These are phyloP conservation scores for Amphipyra berbera DNA, from an alignment of 2,888 invertebrate genomes.

Conservation along the genomic window DNA sequence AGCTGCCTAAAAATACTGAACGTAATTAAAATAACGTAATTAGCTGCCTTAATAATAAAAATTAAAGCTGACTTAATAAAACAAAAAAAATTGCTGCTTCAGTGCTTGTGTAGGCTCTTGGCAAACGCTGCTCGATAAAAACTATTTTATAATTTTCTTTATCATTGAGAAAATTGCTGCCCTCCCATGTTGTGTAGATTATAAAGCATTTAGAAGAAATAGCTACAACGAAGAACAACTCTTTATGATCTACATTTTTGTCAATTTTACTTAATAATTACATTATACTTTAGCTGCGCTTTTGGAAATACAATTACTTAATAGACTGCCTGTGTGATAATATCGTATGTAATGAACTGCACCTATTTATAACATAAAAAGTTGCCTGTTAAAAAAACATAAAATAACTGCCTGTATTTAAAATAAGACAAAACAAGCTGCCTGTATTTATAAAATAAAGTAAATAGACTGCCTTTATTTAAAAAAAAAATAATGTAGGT, in stretches of 20 bases:
- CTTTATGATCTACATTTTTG: not conserved
- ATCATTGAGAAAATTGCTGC: not conserved
- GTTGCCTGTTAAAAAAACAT: not conserved
- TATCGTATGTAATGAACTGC: too few relatives aligned
- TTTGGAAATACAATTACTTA: not conserved
- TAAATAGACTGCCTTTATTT: not conserved
- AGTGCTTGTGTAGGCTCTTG: conserved; percentile 18
- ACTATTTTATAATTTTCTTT: not conserved
- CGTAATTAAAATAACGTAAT: conserved; percentile 10
- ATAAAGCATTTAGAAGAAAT: conserved; percentile 1
- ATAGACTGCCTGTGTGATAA: not conserved
- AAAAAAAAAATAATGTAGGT: not conserved
- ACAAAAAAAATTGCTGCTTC: conserved; percentile 15
- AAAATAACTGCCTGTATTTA: not conserved
- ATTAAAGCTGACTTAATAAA: conserved; percentile 10
- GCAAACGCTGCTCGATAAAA: conserved; percentile 33
- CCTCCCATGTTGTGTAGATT: not conserved
- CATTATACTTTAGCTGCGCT: not conserved
- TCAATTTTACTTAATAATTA: conserved; percentile 2
- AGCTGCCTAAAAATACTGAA: conserved; percentile 46
- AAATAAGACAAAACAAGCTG: not conserved
- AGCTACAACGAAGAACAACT: conserved; percentile 25
- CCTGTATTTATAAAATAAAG: not conserved
- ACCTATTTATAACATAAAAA: not conserved
- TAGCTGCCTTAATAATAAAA: conserved; percentile 25